A percentile compares a stretch with the other conserved stretches of the same genome.
phyloP scores from a whole-genome alignment of 2,797 vertebrate species.

The Oryzias sinensis region DNA sequence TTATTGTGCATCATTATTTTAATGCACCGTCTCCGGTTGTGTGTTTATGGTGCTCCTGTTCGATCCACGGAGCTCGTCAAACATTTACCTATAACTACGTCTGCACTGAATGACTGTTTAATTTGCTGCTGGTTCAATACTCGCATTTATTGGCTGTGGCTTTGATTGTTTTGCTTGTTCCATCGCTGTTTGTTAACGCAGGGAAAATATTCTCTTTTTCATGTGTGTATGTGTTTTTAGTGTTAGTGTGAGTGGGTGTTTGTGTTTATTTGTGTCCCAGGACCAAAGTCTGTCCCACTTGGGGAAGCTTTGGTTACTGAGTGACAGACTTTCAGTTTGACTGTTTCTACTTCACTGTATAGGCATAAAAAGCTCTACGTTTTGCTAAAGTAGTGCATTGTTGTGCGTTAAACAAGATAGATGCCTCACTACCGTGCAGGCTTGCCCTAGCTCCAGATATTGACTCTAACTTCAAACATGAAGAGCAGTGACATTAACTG shows the following conservation, averaged over 20 bases:
- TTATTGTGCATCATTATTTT: slow-evolving; percentile 60
- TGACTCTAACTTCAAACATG: no score
- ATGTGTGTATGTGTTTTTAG: slow-evolving; percentile 12
- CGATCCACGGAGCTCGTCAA: slow-evolving; percentile 17
- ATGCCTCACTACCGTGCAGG: no score
- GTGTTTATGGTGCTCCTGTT: slow-evolving; percentile 18
- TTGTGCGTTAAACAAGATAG: no score
- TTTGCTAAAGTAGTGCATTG: no score
- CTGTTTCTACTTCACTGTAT: not conserved
- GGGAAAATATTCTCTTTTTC: slow-evolving; percentile 42
- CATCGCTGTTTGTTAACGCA: slow-evolving; percentile 33
- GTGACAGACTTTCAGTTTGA: slow-evolving; percentile 42
- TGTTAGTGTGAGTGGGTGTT: slow-evolving; percentile 15
- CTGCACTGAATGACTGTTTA: slow-evolving; percentile 24
- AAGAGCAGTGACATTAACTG: no score
- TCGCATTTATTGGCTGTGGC: slow-evolving; percentile 20
- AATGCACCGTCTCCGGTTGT: slow-evolving; percentile 35
- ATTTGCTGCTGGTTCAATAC: slow-evolving; percentile 18
- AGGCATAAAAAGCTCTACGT: no score
- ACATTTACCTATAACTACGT: slow-evolving; percentile 44
- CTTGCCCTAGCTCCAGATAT: no score
- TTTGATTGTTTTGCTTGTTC: slow-evolving; percentile 23
- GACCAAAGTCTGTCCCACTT: slow-evolving; percentile 68
- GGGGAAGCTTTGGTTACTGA: slow-evolving; percentile 55
- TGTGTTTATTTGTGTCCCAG: slow-evolving; percentile 30